Conservation (phyloP, 2,797 vertebrate genomes). For the Acrossocheilus wenchowensis region DNA sequence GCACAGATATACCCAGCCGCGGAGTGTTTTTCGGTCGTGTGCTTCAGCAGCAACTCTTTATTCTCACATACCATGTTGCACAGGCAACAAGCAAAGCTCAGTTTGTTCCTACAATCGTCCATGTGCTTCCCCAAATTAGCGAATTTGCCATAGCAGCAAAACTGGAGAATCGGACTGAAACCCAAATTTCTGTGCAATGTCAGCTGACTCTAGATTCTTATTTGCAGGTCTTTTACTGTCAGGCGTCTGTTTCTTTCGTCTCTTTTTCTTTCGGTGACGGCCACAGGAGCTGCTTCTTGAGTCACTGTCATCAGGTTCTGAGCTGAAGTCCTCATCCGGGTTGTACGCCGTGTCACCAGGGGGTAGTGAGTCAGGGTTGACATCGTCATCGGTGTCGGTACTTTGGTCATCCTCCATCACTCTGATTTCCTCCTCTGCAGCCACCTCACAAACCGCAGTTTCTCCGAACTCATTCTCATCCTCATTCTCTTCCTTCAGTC, state of each 20-base stretch:
- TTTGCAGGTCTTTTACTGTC: neutral
- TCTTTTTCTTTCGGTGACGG: neutral
- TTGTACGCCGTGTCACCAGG: conserved; percentile 27
- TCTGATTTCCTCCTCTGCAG: conserved; percentile 24
- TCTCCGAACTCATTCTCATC: conserved; percentile 22
- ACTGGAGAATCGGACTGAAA: conserved; percentile 7
- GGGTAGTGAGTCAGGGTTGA: conserved; percentile 26
- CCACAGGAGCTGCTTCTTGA: neutral
- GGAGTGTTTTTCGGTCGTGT: conserved; percentile 37
- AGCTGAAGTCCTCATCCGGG: conserved; percentile 7
- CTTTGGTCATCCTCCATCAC: conserved; percentile 18
- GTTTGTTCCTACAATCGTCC: conserved; percentile 11
- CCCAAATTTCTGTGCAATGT: neutral
- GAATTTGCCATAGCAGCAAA: conserved; percentile 33
- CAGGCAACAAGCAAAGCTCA: neutral
- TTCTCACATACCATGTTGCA: conserved; percentile 6
- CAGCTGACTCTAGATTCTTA: neutral
- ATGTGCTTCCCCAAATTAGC: neutral
- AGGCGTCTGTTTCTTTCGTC: neutral
- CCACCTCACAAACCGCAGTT: neutral
- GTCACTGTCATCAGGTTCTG: neutral
- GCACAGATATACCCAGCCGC: conserved; percentile 51
- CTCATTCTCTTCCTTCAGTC: conserved; percentile 22
- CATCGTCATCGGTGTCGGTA: neutral
- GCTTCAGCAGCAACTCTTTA: conserved; percentile 21